Conservation (phyloP, 2,113 vertebrate genomes). For the Cricetomys ansorgei region DNA sequence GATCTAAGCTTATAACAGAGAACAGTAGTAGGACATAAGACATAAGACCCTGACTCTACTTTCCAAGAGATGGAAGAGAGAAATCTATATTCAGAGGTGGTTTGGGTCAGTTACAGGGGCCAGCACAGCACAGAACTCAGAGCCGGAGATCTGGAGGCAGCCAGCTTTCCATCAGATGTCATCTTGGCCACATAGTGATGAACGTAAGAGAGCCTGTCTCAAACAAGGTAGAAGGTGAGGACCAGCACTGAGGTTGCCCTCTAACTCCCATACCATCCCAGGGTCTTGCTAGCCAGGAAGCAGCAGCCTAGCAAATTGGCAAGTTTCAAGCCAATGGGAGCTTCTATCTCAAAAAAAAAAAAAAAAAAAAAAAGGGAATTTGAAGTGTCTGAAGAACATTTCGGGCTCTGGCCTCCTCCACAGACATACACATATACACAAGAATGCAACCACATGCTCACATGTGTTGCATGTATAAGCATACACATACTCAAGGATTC, state of each 20-base stretch:
- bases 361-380: background rate
- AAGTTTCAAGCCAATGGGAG: background rate
- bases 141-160: background rate
- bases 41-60: background rate
- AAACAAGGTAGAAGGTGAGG: background rate
- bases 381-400: background rate
- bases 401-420: background rate
- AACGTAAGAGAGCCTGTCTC: background rate
- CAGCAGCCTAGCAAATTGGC: background rate
- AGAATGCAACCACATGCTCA: background rate
- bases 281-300: background rate
- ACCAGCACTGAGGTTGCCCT: background rate
- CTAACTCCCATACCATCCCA: background rate
- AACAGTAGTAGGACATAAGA: background rate
- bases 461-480: background rate
- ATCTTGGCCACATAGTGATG: too few relatives aligned
- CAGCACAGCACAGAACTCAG: background rate
- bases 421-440: background rate
- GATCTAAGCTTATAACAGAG: slow-evolving; percentile 1
- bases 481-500: background rate
- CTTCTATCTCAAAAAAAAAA: background rate
- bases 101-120: background rate
- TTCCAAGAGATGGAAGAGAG: background rate
- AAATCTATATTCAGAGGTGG: background rate
- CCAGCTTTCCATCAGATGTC: background rate